Evolutionary conservation across 1,140 invertebrate genomes (phyloP), one percentile per base, ranked within the genome.

Genomic region (Scaptomyza hsui): DNA sequence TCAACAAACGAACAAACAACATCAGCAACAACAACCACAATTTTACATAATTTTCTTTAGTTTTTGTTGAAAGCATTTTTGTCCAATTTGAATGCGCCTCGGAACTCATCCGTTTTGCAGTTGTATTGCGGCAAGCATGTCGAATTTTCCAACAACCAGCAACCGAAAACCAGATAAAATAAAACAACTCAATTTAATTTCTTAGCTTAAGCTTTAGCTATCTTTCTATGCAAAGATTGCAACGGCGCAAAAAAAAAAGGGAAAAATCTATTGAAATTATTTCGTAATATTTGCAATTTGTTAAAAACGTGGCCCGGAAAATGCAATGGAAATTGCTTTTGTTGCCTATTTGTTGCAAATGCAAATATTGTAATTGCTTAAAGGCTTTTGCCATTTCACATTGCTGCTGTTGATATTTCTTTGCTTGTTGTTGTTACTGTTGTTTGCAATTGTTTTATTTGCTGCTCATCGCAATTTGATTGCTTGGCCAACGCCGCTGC

Each of bases 251-350:
- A 47, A 52, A 18, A 1, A 29, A 26, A 7, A 16, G 19, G 12
- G 16, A 49, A 64, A 76, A 76, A 75, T 60, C 56, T 61, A 79
- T 63, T 49, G 74, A 68, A 74, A 88, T 81, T 69, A 86, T 81
- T 86, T 86, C 72, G 65, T 86, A 86, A 86, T 78, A 88, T 81
- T 86, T 81, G 53, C 63, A 77, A 81, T 72, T 81, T 76, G 73
- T 53, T 52, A 68, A 73, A 67, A 81, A 86, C 75, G 83, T 86
- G 65, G 21, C 42, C 59, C 49, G 49, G 59, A 56, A 64, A 67
- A 44, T 49, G 29, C 44, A 75, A 44, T 75, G 37, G 39, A 72
- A 72, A 60, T 44, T 15, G 10, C 41, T 49, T 56, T 56, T 21
- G 35, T 68, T 65, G 39, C 4, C 37, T 16, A 64, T 64, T 21